Percentiles rank a stretch among this genome's conserved stretches.
Conservation (phyloP, 2,797 vertebrate genomes). For the Sebastes matsubarae region DNA sequence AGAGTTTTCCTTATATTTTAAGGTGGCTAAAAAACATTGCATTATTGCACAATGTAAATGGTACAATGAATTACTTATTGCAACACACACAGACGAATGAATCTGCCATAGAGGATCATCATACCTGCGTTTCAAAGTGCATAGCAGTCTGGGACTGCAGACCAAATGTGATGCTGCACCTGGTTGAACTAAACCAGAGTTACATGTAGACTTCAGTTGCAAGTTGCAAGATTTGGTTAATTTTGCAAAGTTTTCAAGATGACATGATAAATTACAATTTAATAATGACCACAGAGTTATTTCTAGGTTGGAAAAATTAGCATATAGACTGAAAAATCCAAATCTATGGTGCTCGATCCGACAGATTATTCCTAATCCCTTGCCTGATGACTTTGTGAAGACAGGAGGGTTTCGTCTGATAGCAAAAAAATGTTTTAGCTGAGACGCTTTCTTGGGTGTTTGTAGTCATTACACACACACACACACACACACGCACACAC, state of each 20-base stretch:
- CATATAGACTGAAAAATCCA: neutral
- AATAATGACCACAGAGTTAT: neutral
- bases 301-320: neutral
- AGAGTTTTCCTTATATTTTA: neutral
- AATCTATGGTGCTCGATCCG: neutral
- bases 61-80: neutral
- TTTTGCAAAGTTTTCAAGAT: neutral
- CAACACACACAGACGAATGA: neutral
- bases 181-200: neutral
- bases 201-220: neutral
- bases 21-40: neutral
- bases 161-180: neutral
- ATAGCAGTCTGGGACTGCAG: conserved; percentile 9
- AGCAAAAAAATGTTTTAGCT: neutral
- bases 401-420: neutral
- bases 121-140: conserved; percentile 51
- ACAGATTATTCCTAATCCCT: neutral
- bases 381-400: neutral
- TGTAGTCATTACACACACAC: neutral
- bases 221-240: conserved; percentile 25
- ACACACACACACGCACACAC: neutral
- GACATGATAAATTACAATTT: neutral
- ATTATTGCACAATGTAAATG: neutral
- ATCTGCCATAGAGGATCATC: conserved; percentile 12
- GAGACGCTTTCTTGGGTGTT: neutral